A percentile compares a stretch with the other conserved stretches of the same genome.
phyloP scores from a whole-genome alignment of 2,113 vertebrate genomes.

The Cyprinus carpio region DNA sequence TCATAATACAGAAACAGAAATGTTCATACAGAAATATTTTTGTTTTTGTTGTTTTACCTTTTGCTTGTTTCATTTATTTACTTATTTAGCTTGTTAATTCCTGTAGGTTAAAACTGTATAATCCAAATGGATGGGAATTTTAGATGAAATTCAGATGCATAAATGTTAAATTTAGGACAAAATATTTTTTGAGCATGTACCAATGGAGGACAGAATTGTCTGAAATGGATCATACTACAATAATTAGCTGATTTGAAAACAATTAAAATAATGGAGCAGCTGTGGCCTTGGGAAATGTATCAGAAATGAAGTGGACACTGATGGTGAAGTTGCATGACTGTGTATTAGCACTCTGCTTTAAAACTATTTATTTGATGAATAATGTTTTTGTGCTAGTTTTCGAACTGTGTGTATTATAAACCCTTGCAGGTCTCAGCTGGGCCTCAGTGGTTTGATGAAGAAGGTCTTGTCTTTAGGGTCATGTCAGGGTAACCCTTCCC shows the following conservation, averaged over 20 bases:
- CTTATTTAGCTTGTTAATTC: background rate
- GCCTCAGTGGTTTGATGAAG: background rate
- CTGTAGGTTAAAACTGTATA: background rate
- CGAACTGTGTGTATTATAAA: background rate
- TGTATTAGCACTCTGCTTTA: background rate
- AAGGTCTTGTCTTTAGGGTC: slow-evolving; percentile 22
- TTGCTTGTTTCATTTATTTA: background rate
- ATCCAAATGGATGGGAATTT: background rate
- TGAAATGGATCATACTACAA: background rate
- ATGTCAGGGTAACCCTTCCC: slow-evolving; percentile 45
- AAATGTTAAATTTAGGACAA: background rate
- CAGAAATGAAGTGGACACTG: background rate
- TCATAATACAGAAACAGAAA: too few relatives aligned
- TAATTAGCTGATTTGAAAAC: background rate
- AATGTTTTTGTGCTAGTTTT: background rate
- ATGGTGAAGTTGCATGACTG: background rate
- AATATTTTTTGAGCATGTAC: background rate
- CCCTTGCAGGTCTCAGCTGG: background rate
- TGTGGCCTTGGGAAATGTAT: background rate
- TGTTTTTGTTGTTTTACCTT: background rate
- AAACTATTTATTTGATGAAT: background rate
- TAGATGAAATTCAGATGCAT: background rate
- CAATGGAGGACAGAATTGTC: background rate
- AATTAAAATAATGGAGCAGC: background rate
- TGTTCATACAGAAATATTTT: background rate